Evolutionary conservation across 92 coral and sea anemone genomes (phyloP).

Genomic region (Heliopora coerulea): DNA sequence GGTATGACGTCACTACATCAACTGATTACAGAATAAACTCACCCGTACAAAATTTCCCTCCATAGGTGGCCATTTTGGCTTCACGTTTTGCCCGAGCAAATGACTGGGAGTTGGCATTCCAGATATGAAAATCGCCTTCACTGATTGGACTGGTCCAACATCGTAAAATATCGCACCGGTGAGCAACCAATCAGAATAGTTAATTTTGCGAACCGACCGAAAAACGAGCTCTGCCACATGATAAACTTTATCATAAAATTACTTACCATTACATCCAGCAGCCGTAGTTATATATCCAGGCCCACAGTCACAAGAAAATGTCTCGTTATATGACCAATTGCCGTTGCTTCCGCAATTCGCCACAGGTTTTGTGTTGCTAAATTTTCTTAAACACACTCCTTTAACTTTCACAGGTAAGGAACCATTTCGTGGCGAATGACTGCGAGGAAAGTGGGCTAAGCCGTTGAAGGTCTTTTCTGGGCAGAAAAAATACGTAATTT

Average conservation of each 20-base stretch:
- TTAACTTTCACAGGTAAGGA: conserved; percentile 9
- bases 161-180: too few species aligned
- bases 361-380: neutral
- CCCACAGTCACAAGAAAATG: conserved; percentile 19
- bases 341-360: conserved; percentile 28
- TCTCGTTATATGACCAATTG: conserved; percentile 12
- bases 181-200: too few species aligned
- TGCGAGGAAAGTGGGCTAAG: conserved; percentile 23
- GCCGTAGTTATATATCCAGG: conserved; percentile 7
- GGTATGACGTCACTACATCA: too few species aligned
- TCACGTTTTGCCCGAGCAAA: too few species aligned
- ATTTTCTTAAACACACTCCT: neutral
- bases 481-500: conserved; percentile 4
- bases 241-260: neutral
- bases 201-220: too few species aligned
- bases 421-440: conserved; percentile 11
- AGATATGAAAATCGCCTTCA: too few species aligned
- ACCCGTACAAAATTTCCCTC: too few species aligned
- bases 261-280: conserved; percentile 19
- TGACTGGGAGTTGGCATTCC: too few species aligned
- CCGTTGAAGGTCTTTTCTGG: neutral
- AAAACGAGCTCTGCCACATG: too few species aligned
- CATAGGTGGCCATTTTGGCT: too few species aligned
- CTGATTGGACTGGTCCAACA: too few species aligned
- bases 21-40: too few species aligned